These are phyloP conservation scores for Teleogryllus occipitalis DNA, from an alignment of 1,140 invertebrate species.

Conservation along the genomic window DNA sequence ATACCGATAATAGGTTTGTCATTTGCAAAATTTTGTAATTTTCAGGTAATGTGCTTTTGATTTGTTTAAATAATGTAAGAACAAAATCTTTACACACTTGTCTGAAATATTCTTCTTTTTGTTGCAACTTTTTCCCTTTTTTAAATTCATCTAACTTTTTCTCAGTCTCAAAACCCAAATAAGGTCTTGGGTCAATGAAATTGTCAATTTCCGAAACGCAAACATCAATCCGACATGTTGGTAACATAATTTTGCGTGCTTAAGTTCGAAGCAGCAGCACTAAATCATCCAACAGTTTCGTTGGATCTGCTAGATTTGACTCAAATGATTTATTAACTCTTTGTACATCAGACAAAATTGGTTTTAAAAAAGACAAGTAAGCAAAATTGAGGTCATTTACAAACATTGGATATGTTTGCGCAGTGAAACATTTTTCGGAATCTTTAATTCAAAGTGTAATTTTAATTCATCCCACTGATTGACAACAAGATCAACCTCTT, in stretches of 20 bases:
- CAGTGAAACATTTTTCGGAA: slow-evolving; percentile 27
- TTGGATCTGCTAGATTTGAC: too few relatives aligned
- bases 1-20: background rate
- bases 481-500: slow-evolving; percentile 30
- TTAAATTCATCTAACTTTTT: slow-evolving; percentile 28
- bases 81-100: slow-evolving; percentile 17
- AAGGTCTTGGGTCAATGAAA: slow-evolving; percentile 27
- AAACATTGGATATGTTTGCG: too few relatives aligned
- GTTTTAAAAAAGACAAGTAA: too few relatives aligned
- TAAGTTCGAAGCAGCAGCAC: too few relatives aligned
- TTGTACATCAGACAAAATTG: too few relatives aligned
- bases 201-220: slow-evolving; percentile 27
- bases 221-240: too few relatives aligned
- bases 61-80: too few relatives aligned
- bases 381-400: too few relatives aligned
- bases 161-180: slow-evolving; percentile 27
- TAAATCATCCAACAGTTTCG: too few relatives aligned
- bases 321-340: too few relatives aligned
- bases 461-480: slow-evolving; percentile 35
- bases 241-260: too few relatives aligned
- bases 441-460: slow-evolving; percentile 28
- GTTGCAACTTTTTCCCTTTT: slow-evolving; percentile 25
- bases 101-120: slow-evolving; percentile 25
- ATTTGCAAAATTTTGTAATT: slow-evolving; percentile 11
- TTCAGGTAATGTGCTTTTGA: background rate